phyloP scores from a whole-genome alignment of 2,888 invertebrate species.

The Aphodius granarius region DNA sequence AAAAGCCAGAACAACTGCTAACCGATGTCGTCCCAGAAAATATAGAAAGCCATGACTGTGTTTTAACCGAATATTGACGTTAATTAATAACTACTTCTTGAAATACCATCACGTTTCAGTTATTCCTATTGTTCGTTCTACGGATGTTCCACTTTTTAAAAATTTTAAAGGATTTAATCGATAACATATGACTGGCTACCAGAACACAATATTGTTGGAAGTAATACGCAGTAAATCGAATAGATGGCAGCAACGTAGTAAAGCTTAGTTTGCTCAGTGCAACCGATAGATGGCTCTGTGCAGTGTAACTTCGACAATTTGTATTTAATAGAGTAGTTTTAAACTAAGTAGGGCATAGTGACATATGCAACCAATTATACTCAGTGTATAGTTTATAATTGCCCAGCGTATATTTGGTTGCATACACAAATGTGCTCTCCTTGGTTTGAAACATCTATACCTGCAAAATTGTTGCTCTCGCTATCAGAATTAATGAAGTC shows the following conservation, averaged over 20 bases:
- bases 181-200: conserved; percentile 4
- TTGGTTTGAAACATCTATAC: too few relatives aligned
- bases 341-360: too few relatives aligned
- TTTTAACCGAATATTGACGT: conserved; percentile 11
- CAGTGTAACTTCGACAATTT: neutral
- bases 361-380: too few relatives aligned
- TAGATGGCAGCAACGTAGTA: neutral
- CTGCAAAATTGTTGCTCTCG: too few relatives aligned
- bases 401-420: too few relatives aligned
- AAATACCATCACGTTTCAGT: neutral
- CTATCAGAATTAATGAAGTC: too few relatives aligned
- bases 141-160: neutral
- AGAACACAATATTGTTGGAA: neutral
- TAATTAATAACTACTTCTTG: neutral
- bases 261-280: neutral
- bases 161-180: neutral
- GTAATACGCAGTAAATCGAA: neutral
- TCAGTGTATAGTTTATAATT: too few relatives aligned
- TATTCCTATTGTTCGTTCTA: neutral
- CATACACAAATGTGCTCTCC: too few relatives aligned
- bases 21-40: conserved; percentile 5
- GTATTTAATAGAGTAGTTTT: too few relatives aligned
- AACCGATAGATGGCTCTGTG: neutral
- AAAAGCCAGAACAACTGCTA: conserved; percentile 6
- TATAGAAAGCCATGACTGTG: conserved; percentile 7